Percentiles rank a stretch among this genome's conserved stretches.
Conservation (phyloP, 2,888 invertebrate genomes). For the Meloe dianella region DNA sequence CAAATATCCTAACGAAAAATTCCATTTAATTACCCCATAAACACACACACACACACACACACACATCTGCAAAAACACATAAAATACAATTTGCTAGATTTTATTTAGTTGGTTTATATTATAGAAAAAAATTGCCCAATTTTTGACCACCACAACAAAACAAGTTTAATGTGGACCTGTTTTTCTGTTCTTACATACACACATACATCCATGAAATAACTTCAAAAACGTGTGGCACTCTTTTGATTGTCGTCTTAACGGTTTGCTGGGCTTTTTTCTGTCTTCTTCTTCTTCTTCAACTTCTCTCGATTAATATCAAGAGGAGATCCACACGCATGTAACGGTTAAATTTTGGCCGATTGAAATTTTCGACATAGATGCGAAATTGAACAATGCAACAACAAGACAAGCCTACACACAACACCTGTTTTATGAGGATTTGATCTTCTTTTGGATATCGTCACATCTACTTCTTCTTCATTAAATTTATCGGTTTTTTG, state of each 20-base stretch:
- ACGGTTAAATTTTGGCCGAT: not conserved
- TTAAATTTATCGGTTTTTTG: constrained; percentile 3
- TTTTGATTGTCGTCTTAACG: constrained; percentile 2
- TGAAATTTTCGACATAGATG: too few relatives aligned
- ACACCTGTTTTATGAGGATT: constrained; percentile 9
- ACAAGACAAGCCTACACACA: not conserved
- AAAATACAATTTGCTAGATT: not conserved
- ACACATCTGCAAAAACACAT: not conserved
- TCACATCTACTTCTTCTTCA: too few relatives aligned
- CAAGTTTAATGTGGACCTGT: not conserved
- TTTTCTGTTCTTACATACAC: not conserved
- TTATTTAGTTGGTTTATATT: too few relatives aligned
- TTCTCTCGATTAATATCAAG: not conserved
- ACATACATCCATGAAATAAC: not conserved
- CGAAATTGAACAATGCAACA: not conserved
- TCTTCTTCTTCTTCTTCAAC: not conserved
- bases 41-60: not conserved
- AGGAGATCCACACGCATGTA: not conserved
- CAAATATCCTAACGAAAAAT: not conserved
- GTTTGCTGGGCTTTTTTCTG: not conserved
- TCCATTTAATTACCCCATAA: not conserved
- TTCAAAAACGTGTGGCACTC: not conserved
- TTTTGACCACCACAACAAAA: not conserved
- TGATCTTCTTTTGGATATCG: too few relatives aligned
- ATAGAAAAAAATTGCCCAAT: not conserved